Evolutionary conservation across 1,140 invertebrate species (phyloP), one percentile per base, ranked within the genome.

Genomic region (Cotesia vestalis): DNA sequence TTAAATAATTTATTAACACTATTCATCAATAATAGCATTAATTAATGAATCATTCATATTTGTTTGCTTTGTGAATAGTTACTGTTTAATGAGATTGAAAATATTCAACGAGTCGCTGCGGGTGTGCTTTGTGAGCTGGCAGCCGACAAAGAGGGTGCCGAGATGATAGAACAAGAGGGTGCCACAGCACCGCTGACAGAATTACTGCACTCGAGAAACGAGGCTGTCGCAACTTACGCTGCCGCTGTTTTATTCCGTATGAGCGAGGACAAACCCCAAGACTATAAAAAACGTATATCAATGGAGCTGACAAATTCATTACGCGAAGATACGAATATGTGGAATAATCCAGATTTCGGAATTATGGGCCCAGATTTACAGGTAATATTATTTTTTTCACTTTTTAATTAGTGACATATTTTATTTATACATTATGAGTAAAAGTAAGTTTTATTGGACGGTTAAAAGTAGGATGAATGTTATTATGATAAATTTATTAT

Each of bases 261-360:
- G 96, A 97, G 96, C 59, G 97, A 98, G 84, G 97, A 98, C 82
- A 99, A 99, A 86, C 96, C 97, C 9, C 95, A 97, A 81, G 97
- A 99, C 81, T 99, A 98, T 84, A 98, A 98, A 87, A 99, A 99
- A 87, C 89, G 97, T 74, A 90, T 99, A 5, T 97, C 95, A 34
- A 95, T 98, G 88, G 97, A 99, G 86, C 87, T 99, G 71, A 97
- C 96, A 55, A 98, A 96, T 85, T 97, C 96, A 4, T 92, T 96
- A 83, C 91, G 95, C 74, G 94, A 96, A 76, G 95, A 96, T 76
- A 91, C 92, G 76, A 94, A 93, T 80, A 89, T 95, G 79, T 96
- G 95, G 95, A 91, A 91, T 77, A 92, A 92, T 78, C 91, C 92
- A 55, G 94, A 95, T 83, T 89, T 95, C 69, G 91, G 91, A 73